Evolutionary conservation across 2,888 invertebrate genomes (phyloP).

Genomic region (Epistrophella euchroma): DNA sequence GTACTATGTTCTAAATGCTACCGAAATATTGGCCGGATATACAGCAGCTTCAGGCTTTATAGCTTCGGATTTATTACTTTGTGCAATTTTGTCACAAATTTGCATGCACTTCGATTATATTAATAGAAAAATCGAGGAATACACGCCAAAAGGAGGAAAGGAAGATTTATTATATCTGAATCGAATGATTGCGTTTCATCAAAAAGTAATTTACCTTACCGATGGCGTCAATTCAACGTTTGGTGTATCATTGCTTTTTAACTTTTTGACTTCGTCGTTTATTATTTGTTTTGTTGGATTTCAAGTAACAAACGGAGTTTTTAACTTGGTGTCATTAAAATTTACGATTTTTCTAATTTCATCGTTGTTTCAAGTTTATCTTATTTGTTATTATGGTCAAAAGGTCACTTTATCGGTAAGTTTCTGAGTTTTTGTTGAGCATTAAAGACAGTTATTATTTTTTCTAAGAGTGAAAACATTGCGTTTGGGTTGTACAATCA

Average conservation of each 20-base stretch:
- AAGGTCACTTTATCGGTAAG: slow-evolving; percentile 79
- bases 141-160: slow-evolving; percentile 64
- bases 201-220: slow-evolving; percentile 77
- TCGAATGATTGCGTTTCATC: slow-evolving; percentile 78
- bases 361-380: slow-evolving; percentile 79
- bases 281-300: slow-evolving; percentile 82
- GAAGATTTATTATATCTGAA: slow-evolving; percentile 77
- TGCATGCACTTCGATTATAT: slow-evolving; percentile 81
- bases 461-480: slow-evolving; percentile 79
- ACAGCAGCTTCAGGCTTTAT: slow-evolving; percentile 79
- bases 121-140: slow-evolving; percentile 73
- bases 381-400: slow-evolving; percentile 80
- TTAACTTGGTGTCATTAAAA: slow-evolving; percentile 78
- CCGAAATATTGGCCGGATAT: slow-evolving; percentile 79
- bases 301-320: slow-evolving; percentile 80
- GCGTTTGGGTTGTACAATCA: slow-evolving; percentile 80
- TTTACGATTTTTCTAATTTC: slow-evolving; percentile 79
- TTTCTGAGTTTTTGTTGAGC: not conserved
- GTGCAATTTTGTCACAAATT: slow-evolving; percentile 79
- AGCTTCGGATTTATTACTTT: slow-evolving; percentile 80
- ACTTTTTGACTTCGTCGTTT: slow-evolving; percentile 80
- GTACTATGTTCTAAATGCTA: slow-evolving; percentile 78
- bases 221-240: slow-evolving; percentile 79
- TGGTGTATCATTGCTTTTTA: slow-evolving; percentile 80
- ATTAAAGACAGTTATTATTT: not conserved